These are phyloP conservation scores for Alsophila aescularia DNA, from an alignment of 2,888 invertebrate species.

Conservation along the genomic window DNA sequence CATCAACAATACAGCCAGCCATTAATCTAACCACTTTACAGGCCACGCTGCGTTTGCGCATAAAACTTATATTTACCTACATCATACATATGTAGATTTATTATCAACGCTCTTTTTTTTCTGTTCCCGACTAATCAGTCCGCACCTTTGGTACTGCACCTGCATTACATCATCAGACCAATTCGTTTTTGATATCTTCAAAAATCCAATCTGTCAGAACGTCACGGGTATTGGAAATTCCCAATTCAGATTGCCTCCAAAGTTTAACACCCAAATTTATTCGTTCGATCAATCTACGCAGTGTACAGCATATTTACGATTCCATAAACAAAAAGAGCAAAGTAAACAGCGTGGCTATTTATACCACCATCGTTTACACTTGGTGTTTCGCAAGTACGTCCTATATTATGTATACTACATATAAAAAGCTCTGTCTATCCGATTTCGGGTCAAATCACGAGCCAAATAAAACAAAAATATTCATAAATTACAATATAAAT, in stretches of 20 bases:
- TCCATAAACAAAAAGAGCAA: conserved; percentile 53
- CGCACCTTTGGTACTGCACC: background rate
- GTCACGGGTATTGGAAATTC: too few species aligned
- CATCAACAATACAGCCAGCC: too few species aligned
- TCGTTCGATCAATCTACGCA: conserved; percentile 18
- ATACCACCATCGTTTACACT: conserved; percentile 46
- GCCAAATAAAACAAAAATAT: conserved; percentile 26
- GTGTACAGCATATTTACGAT: conserved; percentile 34
- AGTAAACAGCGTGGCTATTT: conserved; percentile 43
- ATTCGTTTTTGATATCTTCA: background rate
- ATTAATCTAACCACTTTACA: too few species aligned
- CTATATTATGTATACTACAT: conserved; percentile 50
- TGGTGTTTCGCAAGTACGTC: conserved; percentile 46
- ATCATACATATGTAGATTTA: too few species aligned
- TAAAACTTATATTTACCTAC: too few species aligned
- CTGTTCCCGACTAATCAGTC: too few species aligned
- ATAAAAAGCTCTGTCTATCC: conserved; percentile 26
- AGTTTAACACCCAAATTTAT: conserved; percentile 10
- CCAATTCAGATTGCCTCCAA: background rate
- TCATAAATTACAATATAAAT: background rate
- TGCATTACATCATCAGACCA: background rate
- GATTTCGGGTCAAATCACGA: conserved; percentile 22
- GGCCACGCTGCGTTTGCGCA: too few species aligned
- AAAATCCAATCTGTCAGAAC: background rate
- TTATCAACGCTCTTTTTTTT: too few species aligned